These are phyloP conservation scores for Scaeva pyrastri DNA, from an alignment of 2,888 invertebrate genomes.

Conservation along the genomic window DNA sequence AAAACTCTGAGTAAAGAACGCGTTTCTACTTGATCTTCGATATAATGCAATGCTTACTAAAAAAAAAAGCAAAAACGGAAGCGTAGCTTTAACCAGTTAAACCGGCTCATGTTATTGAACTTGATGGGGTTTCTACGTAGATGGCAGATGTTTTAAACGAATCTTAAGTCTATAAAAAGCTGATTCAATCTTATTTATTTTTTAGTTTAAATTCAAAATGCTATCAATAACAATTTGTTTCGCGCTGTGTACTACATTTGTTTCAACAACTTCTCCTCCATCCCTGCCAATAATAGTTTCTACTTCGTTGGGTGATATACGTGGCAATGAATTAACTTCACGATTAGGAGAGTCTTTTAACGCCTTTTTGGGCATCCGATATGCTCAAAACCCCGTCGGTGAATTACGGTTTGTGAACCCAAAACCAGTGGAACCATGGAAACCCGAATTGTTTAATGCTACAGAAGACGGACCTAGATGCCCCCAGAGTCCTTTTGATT, in stretches of 20 bases:
- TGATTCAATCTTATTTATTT: not conserved
- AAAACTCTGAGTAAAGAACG: not conserved
- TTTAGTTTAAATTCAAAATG: slow-evolving; percentile 14
- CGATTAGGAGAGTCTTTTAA: slow-evolving; percentile 79
- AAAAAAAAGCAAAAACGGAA: not conserved
- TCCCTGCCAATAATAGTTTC: slow-evolving; percentile 76
- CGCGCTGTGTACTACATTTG: not conserved
- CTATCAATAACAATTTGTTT: not conserved
- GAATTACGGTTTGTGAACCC: slow-evolving; percentile 83
- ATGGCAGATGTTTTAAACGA: not conserved
- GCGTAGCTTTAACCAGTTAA: not conserved
- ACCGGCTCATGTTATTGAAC: slow-evolving; percentile 11
- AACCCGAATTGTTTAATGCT: slow-evolving; percentile 84
- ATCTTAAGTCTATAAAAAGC: not conserved
- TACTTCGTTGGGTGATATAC: slow-evolving; percentile 80
- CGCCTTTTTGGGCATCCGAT: slow-evolving; percentile 82
- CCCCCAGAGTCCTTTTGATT: slow-evolving; percentile 82
- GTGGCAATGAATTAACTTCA: slow-evolving; percentile 78
- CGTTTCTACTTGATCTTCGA: no score
- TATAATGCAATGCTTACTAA: no score
- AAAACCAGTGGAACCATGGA: slow-evolving; percentile 84
- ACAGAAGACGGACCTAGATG: slow-evolving; percentile 86
- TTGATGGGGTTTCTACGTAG: not conserved
- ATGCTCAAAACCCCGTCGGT: slow-evolving; percentile 80
- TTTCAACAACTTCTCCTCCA: not conserved